phyloP scores from a whole-genome alignment of 2,797 vertebrate genomes.

The Zalophus californianus region DNA sequence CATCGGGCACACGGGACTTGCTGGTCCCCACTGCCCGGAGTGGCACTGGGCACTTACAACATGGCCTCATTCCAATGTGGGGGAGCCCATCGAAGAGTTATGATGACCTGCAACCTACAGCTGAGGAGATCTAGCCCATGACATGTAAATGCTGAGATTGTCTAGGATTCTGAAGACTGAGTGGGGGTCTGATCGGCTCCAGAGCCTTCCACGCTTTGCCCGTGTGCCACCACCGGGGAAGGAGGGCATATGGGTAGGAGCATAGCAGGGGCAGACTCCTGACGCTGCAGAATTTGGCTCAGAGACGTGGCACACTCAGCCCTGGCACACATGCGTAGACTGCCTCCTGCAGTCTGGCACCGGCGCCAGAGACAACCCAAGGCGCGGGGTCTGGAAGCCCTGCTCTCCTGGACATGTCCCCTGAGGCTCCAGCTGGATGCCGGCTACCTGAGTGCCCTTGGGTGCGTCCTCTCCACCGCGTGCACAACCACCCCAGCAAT shows the following conservation, averaged over 20 bases:
- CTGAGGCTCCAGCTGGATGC: fast-evolving
- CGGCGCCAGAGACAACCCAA: fast-evolving
- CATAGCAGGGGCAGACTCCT: not conserved
- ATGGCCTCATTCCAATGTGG: too few species aligned
- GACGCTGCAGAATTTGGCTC: fast-evolving
- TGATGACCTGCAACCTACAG: not conserved
- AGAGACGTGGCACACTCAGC: not conserved
- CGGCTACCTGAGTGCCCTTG: fast-evolving
- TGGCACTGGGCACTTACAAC: fast-evolving
- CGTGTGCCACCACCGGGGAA: fast-evolving
- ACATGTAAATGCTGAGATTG: not conserved
- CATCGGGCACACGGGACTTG: fast-evolving
- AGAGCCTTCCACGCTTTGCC: fast-evolving
- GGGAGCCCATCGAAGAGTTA: fast-evolving
- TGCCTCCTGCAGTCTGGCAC: fast-evolving
- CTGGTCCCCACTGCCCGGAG: fast-evolving
- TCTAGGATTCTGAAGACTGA: too few species aligned
- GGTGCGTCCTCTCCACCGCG: fast-evolving
- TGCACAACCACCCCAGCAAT: fast-evolving
- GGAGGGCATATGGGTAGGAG: fast-evolving
- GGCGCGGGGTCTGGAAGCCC: not conserved
- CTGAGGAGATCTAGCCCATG: not conserved
- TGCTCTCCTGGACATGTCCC: not conserved
- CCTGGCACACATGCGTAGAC: fast-evolving
- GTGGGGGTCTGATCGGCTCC: not conserved